A percentile compares a stretch with the other conserved stretches of the same genome.
Conservation (phyloP, 2,113 vertebrate species). For the Tichodroma muraria region DNA sequence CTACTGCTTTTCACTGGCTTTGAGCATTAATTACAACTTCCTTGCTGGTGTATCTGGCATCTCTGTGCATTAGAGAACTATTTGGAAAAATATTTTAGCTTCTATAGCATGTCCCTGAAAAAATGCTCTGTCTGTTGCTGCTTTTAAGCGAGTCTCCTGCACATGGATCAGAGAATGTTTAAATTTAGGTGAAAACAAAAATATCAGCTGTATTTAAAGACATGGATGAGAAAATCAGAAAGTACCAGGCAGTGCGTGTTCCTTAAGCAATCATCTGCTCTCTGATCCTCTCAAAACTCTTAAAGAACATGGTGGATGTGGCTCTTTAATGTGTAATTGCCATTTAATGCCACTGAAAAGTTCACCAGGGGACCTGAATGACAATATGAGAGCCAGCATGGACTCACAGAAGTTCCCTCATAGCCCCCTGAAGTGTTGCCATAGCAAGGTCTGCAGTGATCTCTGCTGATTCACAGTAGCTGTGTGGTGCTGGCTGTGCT, state of each 20-base stretch:
- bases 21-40: not conserved
- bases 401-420: not conserved
- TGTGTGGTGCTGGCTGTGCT: not conserved
- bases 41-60: not conserved
- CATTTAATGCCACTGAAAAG: not conserved
- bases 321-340: not conserved
- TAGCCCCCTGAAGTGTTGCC: not conserved
- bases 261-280: not conserved
- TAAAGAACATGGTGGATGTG: not conserved
- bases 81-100: not conserved
- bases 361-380: not conserved
- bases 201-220: constrained; percentile 22
- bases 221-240: not conserved
- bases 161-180: not conserved
- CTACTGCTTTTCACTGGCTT: not conserved
- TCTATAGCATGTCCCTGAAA: not conserved
- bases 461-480: not conserved
- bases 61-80: not conserved
- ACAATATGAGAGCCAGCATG: not conserved
- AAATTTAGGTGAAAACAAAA: constrained; percentile 45
- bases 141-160: not conserved
- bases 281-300: not conserved
- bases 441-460: not conserved
- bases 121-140: constrained; percentile 22
- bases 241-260: not conserved